These are phyloP conservation scores for Caenorhabditis wallacei DNA, from an alignment of 2,888 invertebrate species.

Conservation along the genomic window DNA sequence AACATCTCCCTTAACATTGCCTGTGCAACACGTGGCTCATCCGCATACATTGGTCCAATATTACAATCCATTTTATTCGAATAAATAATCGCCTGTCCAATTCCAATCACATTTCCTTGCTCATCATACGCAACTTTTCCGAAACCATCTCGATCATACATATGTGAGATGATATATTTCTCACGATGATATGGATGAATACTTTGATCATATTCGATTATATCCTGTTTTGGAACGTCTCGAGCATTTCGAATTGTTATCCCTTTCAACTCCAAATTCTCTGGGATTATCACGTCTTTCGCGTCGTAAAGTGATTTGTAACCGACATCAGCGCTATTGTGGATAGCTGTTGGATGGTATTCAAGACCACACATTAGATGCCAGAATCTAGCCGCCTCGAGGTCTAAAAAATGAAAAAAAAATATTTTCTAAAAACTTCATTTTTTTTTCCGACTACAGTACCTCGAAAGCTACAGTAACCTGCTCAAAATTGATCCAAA, in stretches of 20 bases:
- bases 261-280: not conserved
- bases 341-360: not conserved
- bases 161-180: slow-evolving; percentile 34
- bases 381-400: slow-evolving; percentile 16
- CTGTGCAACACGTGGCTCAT: slow-evolving; percentile 34
- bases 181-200: slow-evolving; percentile 33
- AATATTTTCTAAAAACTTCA: too few relatives aligned
- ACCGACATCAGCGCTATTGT: not conserved
- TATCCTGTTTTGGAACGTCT: slow-evolving; percentile 39
- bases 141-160: slow-evolving; percentile 34
- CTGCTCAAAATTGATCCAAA: too few relatives aligned
- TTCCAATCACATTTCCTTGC: slow-evolving; percentile 32
- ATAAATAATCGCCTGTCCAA: slow-evolving; percentile 37
- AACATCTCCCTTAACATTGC: slow-evolving; percentile 35
- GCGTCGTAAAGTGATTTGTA: slow-evolving; percentile 11
- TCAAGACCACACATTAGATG: not conserved
- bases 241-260: slow-evolving; percentile 21
- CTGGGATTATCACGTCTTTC: not conserved
- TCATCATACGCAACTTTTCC: slow-evolving; percentile 38
- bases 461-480: not conserved
- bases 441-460: not conserved
- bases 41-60: slow-evolving; percentile 41
- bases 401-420: too few relatives aligned
- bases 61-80: slow-evolving; percentile 28
- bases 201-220: slow-evolving; percentile 33